Evolutionary conservation across 92 coral and sea anemone species (phyloP).

Genomic region (Hydrozoanthus gracilis): DNA sequence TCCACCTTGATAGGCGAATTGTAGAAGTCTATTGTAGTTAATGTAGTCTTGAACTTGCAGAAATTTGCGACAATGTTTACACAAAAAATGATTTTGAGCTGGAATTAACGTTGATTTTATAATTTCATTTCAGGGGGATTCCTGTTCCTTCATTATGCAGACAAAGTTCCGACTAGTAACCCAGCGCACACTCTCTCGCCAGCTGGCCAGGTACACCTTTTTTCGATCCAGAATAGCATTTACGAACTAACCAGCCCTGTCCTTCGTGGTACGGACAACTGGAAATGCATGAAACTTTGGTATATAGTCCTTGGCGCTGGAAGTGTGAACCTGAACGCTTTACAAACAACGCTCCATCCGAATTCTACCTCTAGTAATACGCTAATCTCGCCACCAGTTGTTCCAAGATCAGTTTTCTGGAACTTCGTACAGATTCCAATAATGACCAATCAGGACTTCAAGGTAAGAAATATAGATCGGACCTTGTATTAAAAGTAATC

Average conservation of each 20-base stretch:
- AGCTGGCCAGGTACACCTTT: too few species aligned
- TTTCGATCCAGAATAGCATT: background rate
- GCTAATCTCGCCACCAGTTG: background rate
- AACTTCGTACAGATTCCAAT: background rate
- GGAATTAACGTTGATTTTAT: background rate
- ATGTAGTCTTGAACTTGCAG: too few species aligned
- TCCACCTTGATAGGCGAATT: too few species aligned
- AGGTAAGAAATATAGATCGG: background rate
- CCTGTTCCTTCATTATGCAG: background rate
- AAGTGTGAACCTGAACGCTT: background rate
- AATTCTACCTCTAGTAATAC: background rate
- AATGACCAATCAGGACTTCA: background rate
- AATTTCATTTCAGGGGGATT: background rate
- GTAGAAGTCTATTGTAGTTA: too few species aligned
- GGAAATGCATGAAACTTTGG: constrained; percentile 31
- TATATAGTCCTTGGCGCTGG: background rate
- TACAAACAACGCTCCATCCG: background rate
- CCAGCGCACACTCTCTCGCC: too few species aligned
- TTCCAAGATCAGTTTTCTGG: background rate
- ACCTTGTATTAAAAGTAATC: too few species aligned
- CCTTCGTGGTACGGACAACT: constrained; percentile 11
- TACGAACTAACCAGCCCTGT: constrained; percentile 12
- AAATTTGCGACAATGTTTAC: background rate
- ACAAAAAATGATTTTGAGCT: too few species aligned
- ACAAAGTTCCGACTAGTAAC: background rate